Conservation (phyloP, 2,888 invertebrate genomes). For the Tolmerus cingulatus region DNA sequence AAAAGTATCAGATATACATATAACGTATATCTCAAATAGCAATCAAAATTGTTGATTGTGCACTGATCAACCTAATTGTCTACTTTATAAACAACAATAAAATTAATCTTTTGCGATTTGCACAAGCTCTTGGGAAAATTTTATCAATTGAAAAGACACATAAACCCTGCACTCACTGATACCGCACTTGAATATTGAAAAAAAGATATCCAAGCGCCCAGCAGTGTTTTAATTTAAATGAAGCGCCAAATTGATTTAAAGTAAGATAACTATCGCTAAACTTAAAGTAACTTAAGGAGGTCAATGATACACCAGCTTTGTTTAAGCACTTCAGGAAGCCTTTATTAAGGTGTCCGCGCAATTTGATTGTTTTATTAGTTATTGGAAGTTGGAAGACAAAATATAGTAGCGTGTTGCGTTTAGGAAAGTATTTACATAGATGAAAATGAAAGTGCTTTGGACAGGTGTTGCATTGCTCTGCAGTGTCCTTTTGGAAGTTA, state of each 20-base stretch:
- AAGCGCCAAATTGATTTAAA: background rate
- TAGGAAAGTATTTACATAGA: background rate
- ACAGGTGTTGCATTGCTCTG: background rate
- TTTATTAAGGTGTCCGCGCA: background rate
- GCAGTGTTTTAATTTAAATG: background rate
- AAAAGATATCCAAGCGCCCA: background rate
- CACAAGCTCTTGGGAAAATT: background rate
- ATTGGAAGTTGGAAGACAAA: background rate
- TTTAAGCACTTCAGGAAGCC: background rate
- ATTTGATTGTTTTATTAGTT: background rate
- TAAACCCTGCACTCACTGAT: background rate
- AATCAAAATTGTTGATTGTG: background rate
- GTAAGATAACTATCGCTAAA: background rate
- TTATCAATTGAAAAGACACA: background rate
- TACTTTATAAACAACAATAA: background rate
- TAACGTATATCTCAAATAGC: background rate
- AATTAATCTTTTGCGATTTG: background rate
- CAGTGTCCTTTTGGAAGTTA: background rate
- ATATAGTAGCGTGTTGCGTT: background rate
- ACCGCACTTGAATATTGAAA: background rate
- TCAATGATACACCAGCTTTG: background rate
- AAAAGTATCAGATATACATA: background rate
- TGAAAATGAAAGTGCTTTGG: background rate
- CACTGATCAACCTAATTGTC: background rate
- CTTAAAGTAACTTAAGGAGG: background rate